A percentile compares a stretch with the other conserved stretches of the same genome.
These are phyloP conservation scores for Diachasma alloeum DNA, from an alignment of 1,140 invertebrate species.

Conservation along the genomic window DNA sequence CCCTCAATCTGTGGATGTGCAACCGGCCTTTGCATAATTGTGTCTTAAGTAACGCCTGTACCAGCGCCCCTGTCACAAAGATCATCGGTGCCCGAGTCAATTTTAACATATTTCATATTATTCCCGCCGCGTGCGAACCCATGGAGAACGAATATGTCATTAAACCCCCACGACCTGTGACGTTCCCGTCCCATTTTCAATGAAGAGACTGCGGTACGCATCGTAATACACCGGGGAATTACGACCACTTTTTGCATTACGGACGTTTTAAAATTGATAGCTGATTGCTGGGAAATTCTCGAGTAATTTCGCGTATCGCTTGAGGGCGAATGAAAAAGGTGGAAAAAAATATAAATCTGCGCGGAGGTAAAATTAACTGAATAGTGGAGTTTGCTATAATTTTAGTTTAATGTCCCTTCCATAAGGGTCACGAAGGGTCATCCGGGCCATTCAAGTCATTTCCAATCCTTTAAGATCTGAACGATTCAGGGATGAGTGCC, in stretches of 20 bases:
- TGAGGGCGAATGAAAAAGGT: not conserved
- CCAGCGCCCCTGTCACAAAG: not conserved
- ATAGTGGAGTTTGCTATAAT: too few species aligned
- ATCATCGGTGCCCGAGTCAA: not conserved
- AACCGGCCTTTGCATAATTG: conserved; percentile 59
- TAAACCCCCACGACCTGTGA: not conserved
- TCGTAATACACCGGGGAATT: conserved; percentile 3
- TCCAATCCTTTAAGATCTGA: too few species aligned
- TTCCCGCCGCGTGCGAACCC: not conserved
- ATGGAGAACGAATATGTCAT: not conserved
- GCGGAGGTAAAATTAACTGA: too few species aligned
- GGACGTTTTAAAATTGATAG: conserved; percentile 21
- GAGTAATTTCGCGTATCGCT: not conserved
- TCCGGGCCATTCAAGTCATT: too few species aligned
- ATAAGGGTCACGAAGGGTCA: too few species aligned
- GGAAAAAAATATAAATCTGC: not conserved
- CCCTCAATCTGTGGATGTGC: conserved; percentile 58
- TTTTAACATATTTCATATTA: conserved; percentile 7
- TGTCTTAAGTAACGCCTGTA: conserved; percentile 31
- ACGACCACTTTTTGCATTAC: conserved; percentile 24
- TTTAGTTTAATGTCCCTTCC: too few species aligned
- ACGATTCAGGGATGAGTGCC: too few species aligned
- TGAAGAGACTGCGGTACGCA: too few species aligned
- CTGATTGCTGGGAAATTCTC: conserved; percentile 22
- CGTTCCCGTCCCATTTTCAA: not conserved